Percentiles rank a stretch among this genome's conserved stretches.
Conservation (phyloP, 2,113 vertebrate species). For the Anser brachyrhynchus region DNA sequence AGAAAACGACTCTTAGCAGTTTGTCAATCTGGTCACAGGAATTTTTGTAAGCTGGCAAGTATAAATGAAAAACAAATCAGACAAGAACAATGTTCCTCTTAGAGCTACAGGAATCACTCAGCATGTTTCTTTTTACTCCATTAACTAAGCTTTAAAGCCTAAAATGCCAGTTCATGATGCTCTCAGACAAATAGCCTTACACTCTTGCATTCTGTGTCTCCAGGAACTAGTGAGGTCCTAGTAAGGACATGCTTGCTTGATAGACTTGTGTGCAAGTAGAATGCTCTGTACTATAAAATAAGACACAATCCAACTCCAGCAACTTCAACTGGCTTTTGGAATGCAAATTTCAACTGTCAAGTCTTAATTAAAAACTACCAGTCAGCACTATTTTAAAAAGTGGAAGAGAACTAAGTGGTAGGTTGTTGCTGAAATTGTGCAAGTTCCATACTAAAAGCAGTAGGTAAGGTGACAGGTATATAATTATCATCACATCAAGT, state of each 20-base stretch:
- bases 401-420: conserved; percentile 79
- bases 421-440: conserved; percentile 70
- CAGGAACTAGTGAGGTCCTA: background rate
- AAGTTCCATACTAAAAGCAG: conserved; percentile 72
- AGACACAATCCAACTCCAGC: conserved; percentile 54
- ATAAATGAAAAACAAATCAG: conserved; percentile 22
- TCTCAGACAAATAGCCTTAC: conserved; percentile 14
- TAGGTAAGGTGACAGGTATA: conserved; percentile 75
- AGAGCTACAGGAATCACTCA: conserved; percentile 21
- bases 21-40: background rate
- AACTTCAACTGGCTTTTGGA: conserved; percentile 76
- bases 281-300: conserved; percentile 9
- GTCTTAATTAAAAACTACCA: conserved; percentile 81
- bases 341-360: conserved; percentile 82
- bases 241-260: background rate
- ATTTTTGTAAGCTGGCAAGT: conserved; percentile 4
- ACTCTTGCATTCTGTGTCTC: background rate
- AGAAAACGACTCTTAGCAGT: background rate
- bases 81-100: conserved; percentile 20
- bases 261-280: background rate
- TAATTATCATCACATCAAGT: conserved; percentile 76
- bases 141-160: conserved; percentile 52
- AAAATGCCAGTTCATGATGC: conserved; percentile 32
- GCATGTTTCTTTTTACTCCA: conserved; percentile 42
- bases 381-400: conserved; percentile 79